Base-by-base conservation (phyloP, 2,888 invertebrate species). In the Lycia hirtaria region DNA sequence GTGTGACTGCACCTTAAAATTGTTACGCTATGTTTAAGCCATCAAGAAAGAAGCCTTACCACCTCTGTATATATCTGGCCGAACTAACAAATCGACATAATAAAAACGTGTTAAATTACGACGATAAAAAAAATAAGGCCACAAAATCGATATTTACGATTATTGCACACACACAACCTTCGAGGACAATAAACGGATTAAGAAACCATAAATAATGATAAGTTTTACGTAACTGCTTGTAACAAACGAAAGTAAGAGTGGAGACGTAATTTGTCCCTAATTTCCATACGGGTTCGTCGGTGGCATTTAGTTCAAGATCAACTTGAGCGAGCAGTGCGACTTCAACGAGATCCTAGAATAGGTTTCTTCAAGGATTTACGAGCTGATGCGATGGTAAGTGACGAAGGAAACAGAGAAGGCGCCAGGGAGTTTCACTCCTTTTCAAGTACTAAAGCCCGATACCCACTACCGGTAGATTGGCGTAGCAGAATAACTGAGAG, bases 261-360 rank as follows among this genome's bases (percentile, higher is more conserved):
- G 80, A 86, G 80, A 85, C 83, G 87, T 87, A 87, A 87, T 88
- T 90, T 86, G 91, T 88, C 83, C 87, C 86, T 89, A 80, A 88
- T 90, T 89, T 88, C 88, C 88, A 88, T 89, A 85, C 83, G 83
- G 78, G 82, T 80, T 77, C 75, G 71, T 75, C 74, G 69, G 80
- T 85, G 85, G 78, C 82, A 88, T 88, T 88, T 85, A 38, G 30
- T 28, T 20, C 24, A 26, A 22, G 12, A 7, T 17, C 22, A 12
- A 49, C 35, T 9, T 43, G 1, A 26, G 17, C 48, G 32, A 33
- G 0, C 1, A 41, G 2, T 9, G 12, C 9, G 47, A 41, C 53
- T 53, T 17, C 24, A 17, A 24, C 1, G 14, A 17, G 9, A 28
- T n/a, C n/a, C n/a, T n/a, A n/a, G n/a, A n/a, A n/a, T n/a, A n/a